These are phyloP conservation scores for Protaetia brevitarsis DNA, from an alignment of 1,140 invertebrate species.

Conservation along the genomic window DNA sequence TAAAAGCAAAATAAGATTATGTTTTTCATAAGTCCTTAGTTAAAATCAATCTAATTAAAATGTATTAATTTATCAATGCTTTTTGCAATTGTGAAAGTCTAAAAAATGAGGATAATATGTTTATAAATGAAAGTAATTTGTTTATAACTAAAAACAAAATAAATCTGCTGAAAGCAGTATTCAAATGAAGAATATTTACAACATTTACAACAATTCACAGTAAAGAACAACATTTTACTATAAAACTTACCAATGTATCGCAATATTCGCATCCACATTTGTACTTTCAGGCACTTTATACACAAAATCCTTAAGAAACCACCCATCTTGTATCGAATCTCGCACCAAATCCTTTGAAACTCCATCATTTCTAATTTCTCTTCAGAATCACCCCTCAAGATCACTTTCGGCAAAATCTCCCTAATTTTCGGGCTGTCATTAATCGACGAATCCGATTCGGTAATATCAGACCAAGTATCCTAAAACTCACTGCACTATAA, in stretches of 20 bases:
- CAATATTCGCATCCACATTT: constrained; percentile 38
- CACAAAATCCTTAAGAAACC: constrained; percentile 30
- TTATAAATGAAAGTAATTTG: too few species aligned
- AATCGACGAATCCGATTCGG: background rate
- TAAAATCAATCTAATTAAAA: too few species aligned
- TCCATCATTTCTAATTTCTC: background rate
- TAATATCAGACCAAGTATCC: constrained; percentile 1
- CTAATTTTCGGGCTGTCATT: background rate
- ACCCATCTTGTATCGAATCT: constrained; percentile 22
- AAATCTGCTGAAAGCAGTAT: too few species aligned
- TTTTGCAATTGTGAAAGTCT: too few species aligned
- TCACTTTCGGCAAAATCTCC: background rate
- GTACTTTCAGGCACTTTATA: constrained; percentile 35
- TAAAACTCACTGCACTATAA: background rate
- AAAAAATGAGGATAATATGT: too few species aligned
- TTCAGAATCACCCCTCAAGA: background rate
- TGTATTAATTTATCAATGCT: too few species aligned
- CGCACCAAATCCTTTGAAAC: background rate
- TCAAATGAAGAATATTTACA: too few species aligned
- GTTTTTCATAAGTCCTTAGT: too few species aligned
- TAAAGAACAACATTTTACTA: too few species aligned
- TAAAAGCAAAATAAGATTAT: too few species aligned
- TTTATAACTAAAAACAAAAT: too few species aligned
- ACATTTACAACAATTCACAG: too few species aligned
- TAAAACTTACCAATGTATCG: constrained; percentile 37